Base-by-base conservation (phyloP, 2,113 vertebrate species). In the Myxocyprinus asiaticus region DNA sequence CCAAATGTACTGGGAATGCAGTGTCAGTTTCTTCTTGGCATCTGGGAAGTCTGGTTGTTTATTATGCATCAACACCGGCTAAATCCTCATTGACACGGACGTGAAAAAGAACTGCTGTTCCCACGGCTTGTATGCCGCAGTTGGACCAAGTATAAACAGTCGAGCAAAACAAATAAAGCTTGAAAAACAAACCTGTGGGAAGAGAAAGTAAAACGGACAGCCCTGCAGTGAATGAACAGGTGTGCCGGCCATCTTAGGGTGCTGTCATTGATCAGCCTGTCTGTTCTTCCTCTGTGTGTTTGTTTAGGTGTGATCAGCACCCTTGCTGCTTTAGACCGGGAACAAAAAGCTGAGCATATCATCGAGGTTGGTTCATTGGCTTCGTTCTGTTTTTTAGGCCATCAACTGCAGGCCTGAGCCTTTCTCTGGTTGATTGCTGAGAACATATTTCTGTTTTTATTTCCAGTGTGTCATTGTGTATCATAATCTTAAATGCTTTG, bases 301-400 rank as follows among this genome's bases (percentile, higher is more conserved):
- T 82, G 68, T 77, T 81, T 74, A 99, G 98, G 98, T 88, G 92
- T 95, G 68, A 95, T 99, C 87, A 93, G 93, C 87, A 97, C 96
- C 0, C 92, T 93, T 80, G 87, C 91, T 67, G 90, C 84, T 79
- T 89, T 99, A 90, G 96, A 99, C 89, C 94, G 97, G 77, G 98
- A 99, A 92, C 92, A 92, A 85, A 97, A 95, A 89, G 91, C 94
- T 2, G 98, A 99, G 81, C 95, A 99, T 91, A 94, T 93, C 81
- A 89, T 99, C 47, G 97, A 99, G 95, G 98, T 98, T 87, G 93
- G 95, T 86, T 14, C 67, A 58, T 48, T 61, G 43, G 50, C 33
- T 80, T 14, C 7, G 63, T 71, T 43, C 11, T 42, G 51, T 76
- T 67, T 9, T 43, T 42, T 45, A 71, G 17, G 15, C 62, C 14